Percentiles rank a stretch among this genome's conserved stretches.
Conservation (phyloP, 1,140 invertebrate species). For the Platyscapa corneri region DNA sequence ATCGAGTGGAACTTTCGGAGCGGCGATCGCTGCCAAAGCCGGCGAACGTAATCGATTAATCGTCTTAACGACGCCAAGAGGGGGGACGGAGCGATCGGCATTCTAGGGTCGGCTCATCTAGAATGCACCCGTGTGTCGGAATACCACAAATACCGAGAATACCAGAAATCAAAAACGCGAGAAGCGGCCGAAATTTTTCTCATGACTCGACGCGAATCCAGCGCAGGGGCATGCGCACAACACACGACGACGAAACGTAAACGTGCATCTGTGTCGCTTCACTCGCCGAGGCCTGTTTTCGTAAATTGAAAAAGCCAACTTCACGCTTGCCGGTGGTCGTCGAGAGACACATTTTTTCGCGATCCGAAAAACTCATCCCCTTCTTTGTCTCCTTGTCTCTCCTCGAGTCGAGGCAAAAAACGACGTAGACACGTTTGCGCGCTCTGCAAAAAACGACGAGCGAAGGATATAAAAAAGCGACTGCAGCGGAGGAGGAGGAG, state of each 20-base stretch:
- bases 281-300: no score
- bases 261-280: no score
- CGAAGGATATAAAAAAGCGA: neutral
- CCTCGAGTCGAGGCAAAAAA: neutral
- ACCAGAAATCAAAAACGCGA: neutral
- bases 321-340: neutral
- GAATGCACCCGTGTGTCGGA: no score
- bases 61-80: no score
- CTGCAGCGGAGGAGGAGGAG: neutral
- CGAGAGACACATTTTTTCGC: slow-evolving; percentile 31
- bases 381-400: neutral
- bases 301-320: slow-evolving; percentile 23
- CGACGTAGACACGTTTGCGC: neutral
- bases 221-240: neutral
- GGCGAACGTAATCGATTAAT: no score
- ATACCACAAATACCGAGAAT: no score
- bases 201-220: neutral
- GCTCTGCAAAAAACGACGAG: neutral
- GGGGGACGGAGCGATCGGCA: no score
- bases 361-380: neutral
- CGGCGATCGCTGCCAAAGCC: no score
- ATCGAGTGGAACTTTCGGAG: no score
- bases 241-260: no score
- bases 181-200: neutral
- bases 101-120: no score